phyloP scores from a whole-genome alignment of 2,113 vertebrate genomes.

The Miniopterus natalensis region DNA sequence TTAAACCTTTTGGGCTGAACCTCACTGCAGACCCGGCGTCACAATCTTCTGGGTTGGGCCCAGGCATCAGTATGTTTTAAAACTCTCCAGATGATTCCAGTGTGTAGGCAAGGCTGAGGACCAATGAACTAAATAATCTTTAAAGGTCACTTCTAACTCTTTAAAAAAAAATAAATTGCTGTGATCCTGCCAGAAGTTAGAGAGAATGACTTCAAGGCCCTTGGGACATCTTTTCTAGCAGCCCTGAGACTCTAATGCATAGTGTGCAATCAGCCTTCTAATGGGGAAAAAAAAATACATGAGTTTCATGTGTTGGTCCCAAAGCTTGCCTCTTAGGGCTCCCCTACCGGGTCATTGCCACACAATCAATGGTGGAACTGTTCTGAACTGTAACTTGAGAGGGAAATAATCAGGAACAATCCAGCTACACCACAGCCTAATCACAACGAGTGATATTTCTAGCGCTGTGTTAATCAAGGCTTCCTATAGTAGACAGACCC shows the following conservation, averaged over 20 bases:
- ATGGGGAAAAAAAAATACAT: slow-evolving; percentile 59
- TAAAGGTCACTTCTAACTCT: slow-evolving; percentile 43
- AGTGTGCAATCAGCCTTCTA: slow-evolving; percentile 76
- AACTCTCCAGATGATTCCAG: slow-evolving; percentile 18
- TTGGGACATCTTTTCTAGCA: slow-evolving; percentile 53
- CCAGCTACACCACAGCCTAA: slow-evolving; percentile 73
- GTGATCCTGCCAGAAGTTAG: slow-evolving; percentile 41
- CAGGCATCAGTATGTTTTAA: not conserved
- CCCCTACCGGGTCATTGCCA: slow-evolving; percentile 50
- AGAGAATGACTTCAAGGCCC: slow-evolving; percentile 68
- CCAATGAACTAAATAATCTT: slow-evolving; percentile 58
- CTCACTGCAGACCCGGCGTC: not conserved
- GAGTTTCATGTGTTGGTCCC: slow-evolving; percentile 66
- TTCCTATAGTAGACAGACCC: slow-evolving; percentile 64
- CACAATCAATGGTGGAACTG: slow-evolving; percentile 75
- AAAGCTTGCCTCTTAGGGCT: slow-evolving; percentile 73
- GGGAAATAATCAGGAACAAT: slow-evolving; percentile 78
- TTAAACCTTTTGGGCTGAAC: not conserved
- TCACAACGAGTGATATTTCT: slow-evolving; percentile 78
- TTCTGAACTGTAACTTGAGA: slow-evolving; percentile 71
- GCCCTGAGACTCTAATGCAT: slow-evolving; percentile 6
- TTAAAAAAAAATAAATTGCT: slow-evolving; percentile 37
- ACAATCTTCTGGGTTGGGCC: not conserved
- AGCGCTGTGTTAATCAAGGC: slow-evolving; percentile 79
- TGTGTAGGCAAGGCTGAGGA: not conserved